These are phyloP conservation scores for Papilio aristodemus DNA, from an alignment of 1,140 invertebrate species.

Conservation along the genomic window DNA sequence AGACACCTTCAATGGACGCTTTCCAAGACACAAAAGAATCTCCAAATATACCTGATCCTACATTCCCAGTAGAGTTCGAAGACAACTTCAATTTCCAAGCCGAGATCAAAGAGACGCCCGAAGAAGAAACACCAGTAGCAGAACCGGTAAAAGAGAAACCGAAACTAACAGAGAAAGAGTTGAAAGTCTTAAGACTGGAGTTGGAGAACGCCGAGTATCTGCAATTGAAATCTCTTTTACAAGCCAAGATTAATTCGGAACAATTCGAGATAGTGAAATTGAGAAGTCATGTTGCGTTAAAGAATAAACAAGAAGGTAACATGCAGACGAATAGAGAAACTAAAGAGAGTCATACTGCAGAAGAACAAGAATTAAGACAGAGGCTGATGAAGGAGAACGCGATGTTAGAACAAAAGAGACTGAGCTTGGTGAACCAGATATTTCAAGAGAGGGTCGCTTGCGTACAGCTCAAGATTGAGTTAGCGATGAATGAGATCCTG, in stretches of 20 bases:
- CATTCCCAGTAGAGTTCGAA: constrained; percentile 75
- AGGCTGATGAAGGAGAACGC: constrained; percentile 84
- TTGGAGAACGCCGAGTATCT: constrained; percentile 85
- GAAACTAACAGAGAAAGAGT: constrained; percentile 79
- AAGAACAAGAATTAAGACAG: constrained; percentile 73
- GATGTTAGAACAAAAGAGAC: constrained; percentile 84
- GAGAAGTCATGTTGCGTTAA: constrained; percentile 79
- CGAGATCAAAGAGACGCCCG: constrained; percentile 49
- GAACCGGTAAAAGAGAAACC: constrained; percentile 67
- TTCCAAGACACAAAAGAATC: constrained; percentile 57
- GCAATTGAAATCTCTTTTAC: constrained; percentile 83
- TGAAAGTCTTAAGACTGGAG: constrained; percentile 82
- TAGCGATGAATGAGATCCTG: constrained; percentile 82
- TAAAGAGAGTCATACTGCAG: constrained; percentile 76
- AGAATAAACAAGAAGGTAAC: constrained; percentile 77
- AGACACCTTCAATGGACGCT: constrained; percentile 45
- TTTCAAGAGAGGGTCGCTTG: constrained; percentile 85
- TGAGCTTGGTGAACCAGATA: constrained; percentile 82
- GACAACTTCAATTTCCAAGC: constrained; percentile 75
- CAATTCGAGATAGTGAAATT: constrained; percentile 85
- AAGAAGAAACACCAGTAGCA: constrained; percentile 41
- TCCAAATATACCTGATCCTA: constrained; percentile 51
- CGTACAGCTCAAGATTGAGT: constrained; percentile 84
- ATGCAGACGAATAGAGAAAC: constrained; percentile 70
- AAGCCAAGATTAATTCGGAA: constrained; percentile 84